A percentile compares a stretch with the other conserved stretches of the same genome.
phyloP scores from a whole-genome alignment of 2,113 vertebrate species.

The Camelus dromedarius region DNA sequence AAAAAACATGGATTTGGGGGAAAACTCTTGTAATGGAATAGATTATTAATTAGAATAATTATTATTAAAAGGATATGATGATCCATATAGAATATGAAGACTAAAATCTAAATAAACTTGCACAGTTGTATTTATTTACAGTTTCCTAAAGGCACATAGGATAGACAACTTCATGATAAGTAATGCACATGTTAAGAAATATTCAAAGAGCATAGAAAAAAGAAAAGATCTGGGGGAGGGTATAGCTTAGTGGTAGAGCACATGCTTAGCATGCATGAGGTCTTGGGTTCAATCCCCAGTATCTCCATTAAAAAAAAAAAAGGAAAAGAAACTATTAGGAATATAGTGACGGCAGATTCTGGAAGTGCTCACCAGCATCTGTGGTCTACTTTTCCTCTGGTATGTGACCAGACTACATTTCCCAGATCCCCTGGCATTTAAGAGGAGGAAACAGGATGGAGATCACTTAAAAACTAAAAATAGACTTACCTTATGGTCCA shows the following conservation, averaged over 20 bases:
- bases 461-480: too few species aligned
- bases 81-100: not conserved
- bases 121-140: not conserved
- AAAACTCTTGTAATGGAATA: not conserved
- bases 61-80: not conserved
- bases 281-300: too few species aligned
- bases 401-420: not conserved
- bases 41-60: not conserved
- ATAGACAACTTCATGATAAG: not conserved
- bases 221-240: not conserved
- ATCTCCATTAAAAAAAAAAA: too few species aligned
- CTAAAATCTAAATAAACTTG: not conserved
- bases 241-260: too few species aligned
- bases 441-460: not conserved
- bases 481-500: too few species aligned
- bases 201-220: not conserved
- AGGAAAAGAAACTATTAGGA: too few species aligned
- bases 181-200: not conserved
- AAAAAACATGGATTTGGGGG: not conserved
- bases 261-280: too few species aligned
- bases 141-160: not conserved
- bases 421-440: not conserved
- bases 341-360: not conserved
- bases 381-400: not conserved
- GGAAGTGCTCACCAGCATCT: not conserved